These are phyloP conservation scores for Ochropleura plecta DNA, from an alignment of 2,888 invertebrate species.

Conservation along the genomic window DNA sequence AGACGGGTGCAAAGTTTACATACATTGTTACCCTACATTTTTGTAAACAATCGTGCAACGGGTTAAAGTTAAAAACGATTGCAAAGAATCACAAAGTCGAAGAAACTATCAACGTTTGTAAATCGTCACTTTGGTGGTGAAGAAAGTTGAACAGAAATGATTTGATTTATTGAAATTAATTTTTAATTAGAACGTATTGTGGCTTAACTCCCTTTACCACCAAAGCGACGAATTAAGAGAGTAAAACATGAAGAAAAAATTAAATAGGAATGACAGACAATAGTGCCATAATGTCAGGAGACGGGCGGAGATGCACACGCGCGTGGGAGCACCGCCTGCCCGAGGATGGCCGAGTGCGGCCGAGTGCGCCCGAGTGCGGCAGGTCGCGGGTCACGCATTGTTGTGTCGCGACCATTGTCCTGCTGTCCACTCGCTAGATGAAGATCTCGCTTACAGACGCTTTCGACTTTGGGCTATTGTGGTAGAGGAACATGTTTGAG, in stretches of 20 bases:
- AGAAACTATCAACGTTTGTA: background rate
- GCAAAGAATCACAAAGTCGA: background rate
- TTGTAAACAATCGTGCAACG: no score
- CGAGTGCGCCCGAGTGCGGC: conserved; percentile 6
- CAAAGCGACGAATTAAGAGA: background rate
- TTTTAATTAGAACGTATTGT: no score
- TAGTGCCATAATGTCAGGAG: conserved; percentile 4
- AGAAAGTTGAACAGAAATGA: no score
- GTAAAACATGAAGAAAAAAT: background rate
- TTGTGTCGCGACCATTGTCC: conserved; percentile 39
- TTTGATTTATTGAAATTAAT: no score
- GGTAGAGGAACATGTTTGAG: background rate
- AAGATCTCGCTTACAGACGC: conserved; percentile 20
- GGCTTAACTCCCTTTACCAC: no score
- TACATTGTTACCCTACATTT: no score
- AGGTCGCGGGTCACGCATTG: conserved; percentile 48
- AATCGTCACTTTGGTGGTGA: background rate
- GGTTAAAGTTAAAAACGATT: background rate
- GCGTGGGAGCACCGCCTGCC: conserved; percentile 13
- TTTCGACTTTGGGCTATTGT: conserved; percentile 1
- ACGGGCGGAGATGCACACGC: background rate
- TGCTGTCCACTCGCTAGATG: conserved; percentile 19
- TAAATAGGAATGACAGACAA: conserved; percentile 4
- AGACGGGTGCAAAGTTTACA: no score
- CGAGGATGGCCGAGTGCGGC: background rate